A percentile compares a stretch with the other conserved stretches of the same genome.
phyloP scores from a whole-genome alignment of 1,140 invertebrate species.

The Anthonomus grandis region DNA sequence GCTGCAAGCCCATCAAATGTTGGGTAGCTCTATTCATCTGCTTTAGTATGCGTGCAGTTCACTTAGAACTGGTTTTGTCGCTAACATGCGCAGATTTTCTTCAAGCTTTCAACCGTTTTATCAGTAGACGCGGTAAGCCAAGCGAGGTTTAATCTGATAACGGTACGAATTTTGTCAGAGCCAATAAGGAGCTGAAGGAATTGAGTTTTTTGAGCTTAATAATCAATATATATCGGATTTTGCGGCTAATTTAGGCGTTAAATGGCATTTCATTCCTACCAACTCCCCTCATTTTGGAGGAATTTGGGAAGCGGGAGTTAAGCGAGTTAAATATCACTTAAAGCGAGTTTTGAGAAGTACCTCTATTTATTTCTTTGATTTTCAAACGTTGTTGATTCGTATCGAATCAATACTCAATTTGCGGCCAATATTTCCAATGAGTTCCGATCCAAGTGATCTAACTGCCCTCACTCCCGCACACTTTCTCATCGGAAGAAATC shows the following conservation, averaged over 20 bases:
- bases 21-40: conserved; percentile 33
- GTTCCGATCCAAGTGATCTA: conserved; percentile 29
- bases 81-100: conserved; percentile 41
- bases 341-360: conserved; percentile 12
- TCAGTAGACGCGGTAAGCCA: conserved; percentile 35
- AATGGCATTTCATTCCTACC: conserved; percentile 41
- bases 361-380: not conserved
- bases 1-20: conserved; percentile 28
- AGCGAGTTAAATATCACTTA: conserved; percentile 30
- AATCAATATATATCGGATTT: conserved; percentile 16
- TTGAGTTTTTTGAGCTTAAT: not conserved
- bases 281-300: conserved; percentile 31
- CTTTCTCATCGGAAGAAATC: conserved; percentile 23
- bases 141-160: conserved; percentile 34
- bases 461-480: conserved; percentile 25
- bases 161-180: conserved; percentile 22
- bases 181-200: conserved; percentile 14
- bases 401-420: conserved; percentile 29
- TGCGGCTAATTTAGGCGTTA: not conserved
- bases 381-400: not conserved
- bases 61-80: conserved; percentile 45
- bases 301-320: conserved; percentile 12
- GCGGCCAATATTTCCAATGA: conserved; percentile 26
- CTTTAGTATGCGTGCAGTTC: conserved; percentile 44
- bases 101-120: conserved; percentile 28